Evolutionary conservation across 2,888 invertebrate species (phyloP).

Genomic region (Epinotia ramella): DNA sequence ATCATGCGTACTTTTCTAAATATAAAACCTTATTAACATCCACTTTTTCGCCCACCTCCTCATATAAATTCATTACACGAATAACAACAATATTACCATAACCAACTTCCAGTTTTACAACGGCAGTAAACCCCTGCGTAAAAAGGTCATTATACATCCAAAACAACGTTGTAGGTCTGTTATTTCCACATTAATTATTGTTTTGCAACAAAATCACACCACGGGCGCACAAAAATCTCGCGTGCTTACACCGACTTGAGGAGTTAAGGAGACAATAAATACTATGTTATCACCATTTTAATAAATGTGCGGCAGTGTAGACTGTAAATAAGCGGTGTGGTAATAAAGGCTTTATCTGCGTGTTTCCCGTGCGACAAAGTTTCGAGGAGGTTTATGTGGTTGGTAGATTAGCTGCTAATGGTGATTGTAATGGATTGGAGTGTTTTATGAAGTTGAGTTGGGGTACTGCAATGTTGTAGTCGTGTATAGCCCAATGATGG

Average conservation of each 20-base stretch:
- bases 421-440: conserved; percentile 29
- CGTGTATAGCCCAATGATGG: too few species aligned
- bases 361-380: conserved; percentile 13
- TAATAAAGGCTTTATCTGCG: conserved; percentile 33
- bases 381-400: conserved; percentile 21
- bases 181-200: conserved; percentile 11
- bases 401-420: conserved; percentile 17
- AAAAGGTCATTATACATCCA: not conserved
- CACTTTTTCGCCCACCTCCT: too few species aligned
- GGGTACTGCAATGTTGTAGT: not conserved
- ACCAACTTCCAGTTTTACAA: conserved; percentile 9
- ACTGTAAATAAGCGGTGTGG: conserved; percentile 26
- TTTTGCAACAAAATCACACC: conserved; percentile 23
- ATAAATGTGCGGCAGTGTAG: conserved; percentile 21
- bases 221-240: conserved; percentile 24
- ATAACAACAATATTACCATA: not conserved
- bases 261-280: conserved; percentile 33
- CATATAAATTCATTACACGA: not conserved
- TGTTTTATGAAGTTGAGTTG: conserved; percentile 18
- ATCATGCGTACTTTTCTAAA: too few species aligned
- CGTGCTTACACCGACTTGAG: conserved; percentile 20
- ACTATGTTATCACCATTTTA: conserved; percentile 32
- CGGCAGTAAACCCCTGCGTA: not conserved
- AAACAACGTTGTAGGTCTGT: conserved; percentile 11
- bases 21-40: too few species aligned